These are phyloP conservation scores for Brachionus sp. DNA, from an alignment of 1,140 invertebrate genomes.

Conservation along the genomic window DNA sequence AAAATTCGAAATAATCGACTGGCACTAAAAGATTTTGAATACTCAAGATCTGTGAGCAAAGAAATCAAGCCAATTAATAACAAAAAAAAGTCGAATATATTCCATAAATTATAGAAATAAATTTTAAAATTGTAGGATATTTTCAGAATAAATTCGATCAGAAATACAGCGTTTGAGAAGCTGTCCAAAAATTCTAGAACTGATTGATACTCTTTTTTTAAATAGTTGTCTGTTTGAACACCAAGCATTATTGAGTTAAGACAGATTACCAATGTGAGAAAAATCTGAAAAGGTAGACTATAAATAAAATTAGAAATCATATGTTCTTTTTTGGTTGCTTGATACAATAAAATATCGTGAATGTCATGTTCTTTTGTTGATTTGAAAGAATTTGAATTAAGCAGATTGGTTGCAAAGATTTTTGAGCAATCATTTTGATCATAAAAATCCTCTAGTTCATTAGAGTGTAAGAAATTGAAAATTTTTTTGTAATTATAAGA, in stretches of 20 bases:
- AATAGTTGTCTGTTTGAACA: neutral
- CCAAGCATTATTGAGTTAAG: conserved; percentile 14
- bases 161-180: conserved; percentile 18
- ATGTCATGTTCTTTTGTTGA: neutral
- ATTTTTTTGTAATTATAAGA: conserved; percentile 37
- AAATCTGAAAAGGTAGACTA: conserved; percentile 25
- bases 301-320: conserved; percentile 6
- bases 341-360: neutral
- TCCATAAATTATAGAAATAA: conserved; percentile 16
- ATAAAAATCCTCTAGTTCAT: neutral
- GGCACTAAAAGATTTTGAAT: conserved; percentile 17
- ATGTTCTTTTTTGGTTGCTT: neutral
- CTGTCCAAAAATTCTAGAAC: conserved; percentile 16
- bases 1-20: conserved; percentile 18
- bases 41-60: neutral
- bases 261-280: neutral
- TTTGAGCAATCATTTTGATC: neutral
- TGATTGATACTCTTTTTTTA: conserved; percentile 12
- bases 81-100: conserved; percentile 28
- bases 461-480: neutral
- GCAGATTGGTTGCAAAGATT: neutral
- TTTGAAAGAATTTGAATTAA: neutral
- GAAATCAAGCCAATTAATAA: conserved; percentile 12
- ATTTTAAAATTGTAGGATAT: conserved; percentile 33
- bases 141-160: conserved; percentile 25